Percentiles rank a stretch among this genome's conserved stretches.
These are phyloP conservation scores for Leptinotarsa haldemani DNA, from an alignment of 2,888 invertebrate genomes.

Conservation along the genomic window DNA sequence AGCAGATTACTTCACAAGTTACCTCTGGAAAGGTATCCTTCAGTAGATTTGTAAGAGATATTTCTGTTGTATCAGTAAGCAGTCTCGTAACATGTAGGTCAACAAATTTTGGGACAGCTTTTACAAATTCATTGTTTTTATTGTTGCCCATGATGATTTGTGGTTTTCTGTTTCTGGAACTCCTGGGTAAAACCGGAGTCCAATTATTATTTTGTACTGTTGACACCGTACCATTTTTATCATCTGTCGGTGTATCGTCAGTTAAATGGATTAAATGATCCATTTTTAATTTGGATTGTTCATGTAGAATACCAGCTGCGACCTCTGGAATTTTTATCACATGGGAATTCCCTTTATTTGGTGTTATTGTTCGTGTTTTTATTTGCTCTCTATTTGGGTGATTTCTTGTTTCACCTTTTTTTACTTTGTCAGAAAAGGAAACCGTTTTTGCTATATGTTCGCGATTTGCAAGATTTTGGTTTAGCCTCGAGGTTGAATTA, in stretches of 20 bases:
- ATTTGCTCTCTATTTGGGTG: background rate
- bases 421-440: background rate
- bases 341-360: background rate
- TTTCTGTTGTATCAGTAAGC: no score
- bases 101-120: no score
- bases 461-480: background rate
- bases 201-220: background rate
- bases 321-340: background rate
- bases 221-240: background rate
- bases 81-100: no score
- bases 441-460: background rate
- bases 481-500: no score
- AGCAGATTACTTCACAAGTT: no score
- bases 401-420: background rate
- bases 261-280: conserved; percentile 2
- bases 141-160: no score
- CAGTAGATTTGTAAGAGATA: no score
- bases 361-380: background rate
- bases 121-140: no score
- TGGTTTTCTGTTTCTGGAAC: no score
- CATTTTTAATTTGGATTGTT: background rate
- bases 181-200: no score
- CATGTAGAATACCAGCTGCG: background rate
- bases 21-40: no score
- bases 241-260: background rate